Percentiles rank a stretch among this genome's conserved stretches.
These are phyloP conservation scores for Brachionus calyciflorus DNA, from an alignment of 1,140 invertebrate genomes.

Conservation along the genomic window DNA sequence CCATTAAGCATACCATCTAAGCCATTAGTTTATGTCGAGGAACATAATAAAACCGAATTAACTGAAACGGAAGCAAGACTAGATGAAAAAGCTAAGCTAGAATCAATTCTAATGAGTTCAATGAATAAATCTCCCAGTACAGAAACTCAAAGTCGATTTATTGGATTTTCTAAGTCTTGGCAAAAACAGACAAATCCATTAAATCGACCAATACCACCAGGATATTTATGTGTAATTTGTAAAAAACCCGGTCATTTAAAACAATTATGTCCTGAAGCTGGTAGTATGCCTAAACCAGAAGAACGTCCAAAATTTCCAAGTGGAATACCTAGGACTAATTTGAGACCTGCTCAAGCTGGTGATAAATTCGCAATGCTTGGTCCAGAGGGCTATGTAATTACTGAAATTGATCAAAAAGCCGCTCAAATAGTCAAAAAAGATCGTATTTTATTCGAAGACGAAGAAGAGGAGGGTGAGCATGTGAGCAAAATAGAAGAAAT, in stretches of 20 bases:
- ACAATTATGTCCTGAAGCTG: conserved; percentile 41
- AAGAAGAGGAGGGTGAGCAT: neutral
- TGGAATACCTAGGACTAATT: conserved; percentile 32
- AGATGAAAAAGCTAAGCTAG: conserved; percentile 38
- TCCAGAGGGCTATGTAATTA: conserved; percentile 37
- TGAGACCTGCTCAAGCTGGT: conserved; percentile 18
- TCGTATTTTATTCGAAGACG: conserved; percentile 23
- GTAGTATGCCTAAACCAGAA: conserved; percentile 1
- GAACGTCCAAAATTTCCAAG: conserved; percentile 33
- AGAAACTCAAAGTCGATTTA: neutral
- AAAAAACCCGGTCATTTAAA: conserved; percentile 37
- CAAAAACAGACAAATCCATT: conserved; percentile 13
- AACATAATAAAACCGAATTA: neutral
- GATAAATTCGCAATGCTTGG: conserved; percentile 43
- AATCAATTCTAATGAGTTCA: conserved; percentile 37
- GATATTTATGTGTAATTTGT: conserved; percentile 24
- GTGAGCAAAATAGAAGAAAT: neutral
- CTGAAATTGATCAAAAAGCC: conserved; percentile 28
- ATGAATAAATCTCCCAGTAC: neutral
- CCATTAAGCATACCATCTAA: conserved; percentile 14
- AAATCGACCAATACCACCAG: conserved; percentile 24
- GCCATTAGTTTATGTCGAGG: conserved; percentile 5
- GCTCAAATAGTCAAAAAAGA: conserved; percentile 34
- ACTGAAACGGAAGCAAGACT: neutral
- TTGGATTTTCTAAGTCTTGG: neutral